Conservation (phyloP, 2,797 vertebrate genomes). For the Eurystomus glaucurus region DNA sequence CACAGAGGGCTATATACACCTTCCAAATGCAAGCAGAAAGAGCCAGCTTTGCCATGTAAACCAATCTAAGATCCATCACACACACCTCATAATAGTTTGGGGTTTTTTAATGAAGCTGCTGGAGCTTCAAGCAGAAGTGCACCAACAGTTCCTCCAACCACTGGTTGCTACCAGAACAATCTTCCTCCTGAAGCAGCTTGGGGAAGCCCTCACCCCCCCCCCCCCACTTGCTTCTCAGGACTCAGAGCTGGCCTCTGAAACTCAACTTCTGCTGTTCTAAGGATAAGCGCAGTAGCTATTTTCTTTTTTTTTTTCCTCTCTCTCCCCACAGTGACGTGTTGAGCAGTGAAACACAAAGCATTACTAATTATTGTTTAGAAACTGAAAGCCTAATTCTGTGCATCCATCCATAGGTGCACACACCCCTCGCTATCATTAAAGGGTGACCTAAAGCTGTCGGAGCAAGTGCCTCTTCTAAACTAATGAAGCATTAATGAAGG, state of each 20-base stretch:
- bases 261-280: neutral
- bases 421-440: constrained; percentile 3
- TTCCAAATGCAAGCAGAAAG: neutral
- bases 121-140: constrained; percentile 33
- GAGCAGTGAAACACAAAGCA: neutral
- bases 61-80: neutral
- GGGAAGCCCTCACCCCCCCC: neutral
- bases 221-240: neutral
- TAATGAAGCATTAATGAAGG: constrained; percentile 66
- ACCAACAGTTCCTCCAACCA: constrained; percentile 73
- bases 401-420: neutral
- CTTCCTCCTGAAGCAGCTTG: neutral
- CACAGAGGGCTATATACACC: rapidly evolving
- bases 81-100: neutral
- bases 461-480: constrained; percentile 41
- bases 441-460: constrained; percentile 39
- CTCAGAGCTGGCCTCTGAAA: neutral
- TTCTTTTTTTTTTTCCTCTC: too few species aligned
- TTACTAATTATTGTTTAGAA: neutral
- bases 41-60: neutral
- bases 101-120: neutral
- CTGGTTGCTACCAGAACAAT: constrained; percentile 77
- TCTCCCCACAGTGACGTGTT: neutral
- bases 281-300: neutral
- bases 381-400: neutral